Evolutionary conservation across 92 coral and sea anemone genomes (phyloP), one percentile per base, ranked within the genome.

Genomic region (Heliopora coerulea): DNA sequence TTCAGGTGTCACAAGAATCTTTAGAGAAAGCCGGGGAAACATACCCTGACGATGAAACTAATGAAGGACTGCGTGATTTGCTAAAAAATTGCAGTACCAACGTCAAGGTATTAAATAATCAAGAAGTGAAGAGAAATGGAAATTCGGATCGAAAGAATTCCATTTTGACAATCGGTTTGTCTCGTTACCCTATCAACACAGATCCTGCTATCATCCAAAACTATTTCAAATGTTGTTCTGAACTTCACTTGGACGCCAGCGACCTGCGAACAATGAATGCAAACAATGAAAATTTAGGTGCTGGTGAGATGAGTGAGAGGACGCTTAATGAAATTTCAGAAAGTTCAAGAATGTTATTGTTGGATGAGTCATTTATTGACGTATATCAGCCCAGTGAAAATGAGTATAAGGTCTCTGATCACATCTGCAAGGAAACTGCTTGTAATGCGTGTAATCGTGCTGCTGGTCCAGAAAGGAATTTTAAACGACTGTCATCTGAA

Each of bases 291-390:
- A 3, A 23, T 50, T 50, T 23, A 50, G 17, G 4, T 50, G 6
- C 20, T 5, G 58, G 17, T 23, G 58, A 50, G 7, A 50, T 50
- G 58, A 50, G 58, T 23, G 21, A 50, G 58, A 50, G 20, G 58
- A 50, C 58, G 58, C 19, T 7, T 50, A 6, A 17, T 17, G 58
- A 50, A 79, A 65, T 91, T 13, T 68, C 83, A 19, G 92, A 91
- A 48, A 86, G 89, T 57, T 84, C 97, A 10, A 80, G 84, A 23
- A 91, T 93, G 1, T 72, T 90, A 13, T 67, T 86, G 50, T 91
- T 81, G 8, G 92, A 92, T 56, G 96, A 90, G 19, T 73, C 96
- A 31, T 80, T 74, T 29, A 13, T 83, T 61, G 91, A 86, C 52
- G 54, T 83, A 17, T 50, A 88, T 2, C 58, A 50, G 58, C 58